These are phyloP conservation scores for Macrophya annulata DNA, from an alignment of 2,888 invertebrate genomes.

Conservation along the genomic window DNA sequence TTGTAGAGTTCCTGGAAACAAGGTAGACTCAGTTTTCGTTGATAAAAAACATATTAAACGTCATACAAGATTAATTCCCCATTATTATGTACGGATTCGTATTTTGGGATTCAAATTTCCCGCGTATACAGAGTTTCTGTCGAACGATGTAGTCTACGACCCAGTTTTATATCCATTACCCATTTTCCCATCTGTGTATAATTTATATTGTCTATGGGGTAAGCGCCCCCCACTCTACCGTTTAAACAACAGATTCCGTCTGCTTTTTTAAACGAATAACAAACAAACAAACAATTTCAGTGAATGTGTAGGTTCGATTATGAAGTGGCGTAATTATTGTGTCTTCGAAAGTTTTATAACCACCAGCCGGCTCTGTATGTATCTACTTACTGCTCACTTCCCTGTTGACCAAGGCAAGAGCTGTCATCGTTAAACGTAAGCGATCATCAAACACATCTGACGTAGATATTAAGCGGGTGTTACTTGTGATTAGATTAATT, in stretches of 20 bases:
- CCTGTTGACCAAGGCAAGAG: constrained; percentile 42
- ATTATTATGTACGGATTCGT: neutral
- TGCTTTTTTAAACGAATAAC: constrained; percentile 1
- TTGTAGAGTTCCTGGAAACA: constrained; percentile 65
- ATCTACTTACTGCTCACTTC: constrained; percentile 48
- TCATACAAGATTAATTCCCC: neutral
- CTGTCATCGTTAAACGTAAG: constrained; percentile 47
- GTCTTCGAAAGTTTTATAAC: neutral
- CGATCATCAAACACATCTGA: constrained; percentile 15
- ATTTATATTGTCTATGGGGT: neutral
- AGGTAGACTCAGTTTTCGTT: neutral
- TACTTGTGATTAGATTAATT: constrained; percentile 28
- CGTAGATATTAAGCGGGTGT: neutral
- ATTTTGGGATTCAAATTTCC: constrained; percentile 34
- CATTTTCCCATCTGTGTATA: neutral
- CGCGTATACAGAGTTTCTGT: neutral
- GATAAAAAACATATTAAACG: neutral
- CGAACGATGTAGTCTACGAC: neutral
- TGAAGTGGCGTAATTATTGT: neutral
- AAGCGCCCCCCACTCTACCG: neutral
- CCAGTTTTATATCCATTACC: neutral
- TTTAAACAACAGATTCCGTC: constrained; percentile 13
- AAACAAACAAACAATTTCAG: neutral
- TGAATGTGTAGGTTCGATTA: neutral
- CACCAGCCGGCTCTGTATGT: neutral